These are phyloP conservation scores for Drosophila sechellia DNA, from an alignment of 1,140 invertebrate genomes.

Conservation along the genomic window DNA sequence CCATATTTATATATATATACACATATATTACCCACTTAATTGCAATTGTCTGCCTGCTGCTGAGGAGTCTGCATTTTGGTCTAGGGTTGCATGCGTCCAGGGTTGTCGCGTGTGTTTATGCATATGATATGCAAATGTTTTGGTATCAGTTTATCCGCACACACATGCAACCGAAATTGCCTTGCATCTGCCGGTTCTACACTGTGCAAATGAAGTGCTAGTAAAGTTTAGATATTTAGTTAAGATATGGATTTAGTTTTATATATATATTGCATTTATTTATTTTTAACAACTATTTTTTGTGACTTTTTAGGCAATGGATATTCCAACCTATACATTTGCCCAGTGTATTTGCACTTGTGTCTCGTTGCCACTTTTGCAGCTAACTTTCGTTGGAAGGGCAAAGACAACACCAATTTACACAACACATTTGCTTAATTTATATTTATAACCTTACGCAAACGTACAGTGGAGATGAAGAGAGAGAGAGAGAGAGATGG, in stretches of 20 bases:
- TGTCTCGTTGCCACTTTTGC: conserved; percentile 60
- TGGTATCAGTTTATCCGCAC: conserved; percentile 66
- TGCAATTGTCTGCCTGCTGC: conserved; percentile 67
- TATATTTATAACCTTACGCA: conserved; percentile 77
- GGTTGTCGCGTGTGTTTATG: conserved; percentile 77
- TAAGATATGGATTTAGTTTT: neutral
- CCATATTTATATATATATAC: neutral
- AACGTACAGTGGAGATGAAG: conserved; percentile 19
- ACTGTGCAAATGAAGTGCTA: neutral
- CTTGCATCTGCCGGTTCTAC: conserved; percentile 29
- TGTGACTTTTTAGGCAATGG: neutral
- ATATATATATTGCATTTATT: neutral
- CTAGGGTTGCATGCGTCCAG: conserved; percentile 19
- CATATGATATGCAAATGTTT: conserved; percentile 83
- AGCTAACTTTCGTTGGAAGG: conserved; percentile 23
- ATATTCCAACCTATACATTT: neutral
- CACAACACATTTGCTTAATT: conserved; percentile 82
- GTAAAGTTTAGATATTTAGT: no score
- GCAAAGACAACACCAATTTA: conserved; percentile 70
- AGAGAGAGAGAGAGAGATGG: neutral
- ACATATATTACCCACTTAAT: conserved; percentile 58
- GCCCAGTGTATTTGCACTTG: conserved; percentile 36
- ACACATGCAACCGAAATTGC: conserved; percentile 23
- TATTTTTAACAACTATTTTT: neutral
- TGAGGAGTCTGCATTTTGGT: conserved; percentile 20